phyloP scores from a whole-genome alignment of 2,888 invertebrate genomes.

The Proisotoma minuta region DNA sequence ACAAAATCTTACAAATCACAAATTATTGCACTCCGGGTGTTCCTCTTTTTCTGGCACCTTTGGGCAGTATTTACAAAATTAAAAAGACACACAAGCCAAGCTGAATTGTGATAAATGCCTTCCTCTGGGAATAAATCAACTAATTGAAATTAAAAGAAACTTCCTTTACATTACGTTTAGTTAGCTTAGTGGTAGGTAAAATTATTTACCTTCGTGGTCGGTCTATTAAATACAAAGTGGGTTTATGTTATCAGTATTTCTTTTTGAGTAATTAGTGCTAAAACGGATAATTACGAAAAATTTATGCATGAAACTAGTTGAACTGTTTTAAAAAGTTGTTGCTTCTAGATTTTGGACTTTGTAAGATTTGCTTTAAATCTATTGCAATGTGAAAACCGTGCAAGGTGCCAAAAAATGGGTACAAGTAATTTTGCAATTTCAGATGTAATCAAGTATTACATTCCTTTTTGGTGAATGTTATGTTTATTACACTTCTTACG shows the following conservation, averaged over 20 bases:
- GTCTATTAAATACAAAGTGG: too few species aligned
- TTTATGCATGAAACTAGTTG: slow-evolving; percentile 9
- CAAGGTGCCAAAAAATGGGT: too few species aligned
- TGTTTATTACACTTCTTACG: too few species aligned
- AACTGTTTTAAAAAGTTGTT: not conserved
- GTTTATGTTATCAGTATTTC: too few species aligned
- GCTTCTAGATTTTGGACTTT: too few species aligned
- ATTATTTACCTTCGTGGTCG: too few species aligned
- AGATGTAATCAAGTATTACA: too few species aligned
- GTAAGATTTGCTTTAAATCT: too few species aligned
- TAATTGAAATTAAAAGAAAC: not conserved
- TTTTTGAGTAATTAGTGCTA: slow-evolving; percentile 12
- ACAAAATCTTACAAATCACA: slow-evolving; percentile 12
- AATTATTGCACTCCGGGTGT: slow-evolving; percentile 6
- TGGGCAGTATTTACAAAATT: slow-evolving; percentile 10
- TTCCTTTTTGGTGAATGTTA: too few species aligned
- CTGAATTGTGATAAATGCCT: slow-evolving; percentile 14
- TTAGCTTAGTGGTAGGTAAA: not conserved
- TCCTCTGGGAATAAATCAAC: slow-evolving; percentile 7
- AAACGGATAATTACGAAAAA: not conserved
- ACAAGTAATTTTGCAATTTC: too few species aligned
- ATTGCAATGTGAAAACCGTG: too few species aligned
- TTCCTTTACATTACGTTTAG: not conserved
- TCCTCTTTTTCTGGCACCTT: slow-evolving; percentile 6
- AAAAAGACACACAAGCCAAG: not conserved